Percentiles rank a stretch among this genome's conserved stretches.
Conservation (phyloP, 2,797 vertebrate species). For the Coluber constrictor region DNA sequence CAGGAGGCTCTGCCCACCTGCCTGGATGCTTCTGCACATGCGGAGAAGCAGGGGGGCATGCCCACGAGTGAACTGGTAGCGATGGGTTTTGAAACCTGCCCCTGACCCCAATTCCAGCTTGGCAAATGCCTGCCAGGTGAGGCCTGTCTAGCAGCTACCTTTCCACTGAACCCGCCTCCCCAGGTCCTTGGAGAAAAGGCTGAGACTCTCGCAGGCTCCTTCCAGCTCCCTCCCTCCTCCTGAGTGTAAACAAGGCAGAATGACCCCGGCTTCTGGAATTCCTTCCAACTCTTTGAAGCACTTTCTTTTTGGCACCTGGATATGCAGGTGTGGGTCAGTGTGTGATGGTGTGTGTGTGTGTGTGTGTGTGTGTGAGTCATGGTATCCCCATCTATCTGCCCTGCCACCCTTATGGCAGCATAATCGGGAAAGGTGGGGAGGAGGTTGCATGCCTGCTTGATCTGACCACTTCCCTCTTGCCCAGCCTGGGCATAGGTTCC, state of each 20-base stretch:
- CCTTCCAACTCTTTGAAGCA: not conserved
- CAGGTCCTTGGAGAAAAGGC: not conserved
- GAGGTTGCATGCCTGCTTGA: not conserved
- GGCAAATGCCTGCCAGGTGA: not conserved
- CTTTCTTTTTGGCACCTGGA: not conserved
- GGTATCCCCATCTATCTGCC: not conserved
- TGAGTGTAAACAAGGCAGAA: not conserved
- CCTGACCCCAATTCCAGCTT: not conserved
- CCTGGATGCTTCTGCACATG: no score
- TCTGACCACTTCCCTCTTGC: not conserved
- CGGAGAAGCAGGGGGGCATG: no score
- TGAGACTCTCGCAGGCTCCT: not conserved
- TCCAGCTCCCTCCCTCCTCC: not conserved
- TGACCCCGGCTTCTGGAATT: not conserved
- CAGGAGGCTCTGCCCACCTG: no score
- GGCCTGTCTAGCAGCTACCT: not conserved
- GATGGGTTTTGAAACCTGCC: no score
- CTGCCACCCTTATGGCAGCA: not conserved
- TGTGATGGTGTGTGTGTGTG: not conserved
- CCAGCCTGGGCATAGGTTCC: not conserved
- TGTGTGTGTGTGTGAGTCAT: not conserved
- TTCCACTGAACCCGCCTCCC: not conserved
- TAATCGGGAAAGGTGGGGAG: not conserved
- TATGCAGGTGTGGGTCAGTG: not conserved
- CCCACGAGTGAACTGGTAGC: no score